A percentile compares a stretch with the other conserved stretches of the same genome.
phyloP scores from a whole-genome alignment of 92 coral and sea anemone species.

The Epizoanthus fatuus region DNA sequence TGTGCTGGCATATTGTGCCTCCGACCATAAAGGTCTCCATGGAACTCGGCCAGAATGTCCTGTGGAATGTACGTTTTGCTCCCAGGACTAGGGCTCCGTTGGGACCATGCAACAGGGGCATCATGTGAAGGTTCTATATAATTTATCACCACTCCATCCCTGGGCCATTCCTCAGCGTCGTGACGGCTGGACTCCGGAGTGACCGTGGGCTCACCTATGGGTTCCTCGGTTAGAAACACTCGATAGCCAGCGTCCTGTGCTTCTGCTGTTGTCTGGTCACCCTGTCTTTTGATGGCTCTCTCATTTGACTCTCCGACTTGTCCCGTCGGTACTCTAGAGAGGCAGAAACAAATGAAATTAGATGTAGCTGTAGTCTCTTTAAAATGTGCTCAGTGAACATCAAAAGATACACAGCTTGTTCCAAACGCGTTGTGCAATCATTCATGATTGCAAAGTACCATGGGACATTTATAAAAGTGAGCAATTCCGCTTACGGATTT shows the following conservation, averaged over 20 bases:
- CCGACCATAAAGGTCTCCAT: slow-evolving; percentile 75
- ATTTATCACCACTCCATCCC: slow-evolving; percentile 64
- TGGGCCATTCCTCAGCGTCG: slow-evolving; percentile 65
- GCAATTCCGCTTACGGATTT: too few relatives aligned
- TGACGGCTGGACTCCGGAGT: slow-evolving; percentile 41
- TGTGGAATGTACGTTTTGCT: slow-evolving; percentile 82
- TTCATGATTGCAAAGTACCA: background rate
- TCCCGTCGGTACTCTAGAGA: slow-evolving; percentile 37
- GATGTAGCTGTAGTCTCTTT: too few relatives aligned
- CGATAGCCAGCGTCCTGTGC: slow-evolving; percentile 53
- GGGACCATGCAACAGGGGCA: slow-evolving; percentile 29
- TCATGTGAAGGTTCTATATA: slow-evolving; percentile 52
- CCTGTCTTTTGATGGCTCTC: background rate
- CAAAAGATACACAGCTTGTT: background rate
- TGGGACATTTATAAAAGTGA: too few relatives aligned
- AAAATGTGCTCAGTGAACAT: background rate
- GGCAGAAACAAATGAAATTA: background rate
- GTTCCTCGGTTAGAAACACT: slow-evolving; percentile 81
- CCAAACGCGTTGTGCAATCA: background rate
- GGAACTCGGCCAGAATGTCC: slow-evolving; percentile 84
- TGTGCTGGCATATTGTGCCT: background rate
- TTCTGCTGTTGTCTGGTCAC: background rate
- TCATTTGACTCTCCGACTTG: background rate
- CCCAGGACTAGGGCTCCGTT: slow-evolving; percentile 87
- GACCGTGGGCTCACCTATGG: slow-evolving; percentile 48